phyloP scores from a whole-genome alignment of 2,888 invertebrate genomes.

The Limnephilus marmoratus region DNA sequence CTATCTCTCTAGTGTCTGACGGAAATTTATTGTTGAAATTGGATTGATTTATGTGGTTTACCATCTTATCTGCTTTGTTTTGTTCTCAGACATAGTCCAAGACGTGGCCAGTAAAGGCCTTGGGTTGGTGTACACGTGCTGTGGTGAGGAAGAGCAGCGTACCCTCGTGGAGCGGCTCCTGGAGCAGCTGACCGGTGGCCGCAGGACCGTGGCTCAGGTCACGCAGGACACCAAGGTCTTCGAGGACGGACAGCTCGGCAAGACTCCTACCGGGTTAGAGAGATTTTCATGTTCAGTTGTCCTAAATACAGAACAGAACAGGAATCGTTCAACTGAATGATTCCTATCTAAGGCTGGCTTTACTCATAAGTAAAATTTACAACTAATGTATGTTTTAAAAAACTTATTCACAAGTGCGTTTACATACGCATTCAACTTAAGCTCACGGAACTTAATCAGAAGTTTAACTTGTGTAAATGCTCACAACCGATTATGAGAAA shows the following conservation, averaged over 20 bases:
- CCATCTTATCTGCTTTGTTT: not conserved
- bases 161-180: conserved; percentile 87
- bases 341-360: too few species aligned
- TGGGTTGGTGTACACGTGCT: conserved; percentile 90
- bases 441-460: too few species aligned
- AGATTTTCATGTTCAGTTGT: not conserved
- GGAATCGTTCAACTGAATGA: too few species aligned
- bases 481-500: too few species aligned
- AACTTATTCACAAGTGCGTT: too few species aligned
- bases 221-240: conserved; percentile 90
- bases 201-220: conserved; percentile 85
- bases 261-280: conserved; percentile 89
- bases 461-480: too few species aligned
- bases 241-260: conserved; percentile 91
- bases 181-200: conserved; percentile 89
- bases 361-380: too few species aligned
- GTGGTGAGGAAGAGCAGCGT: conserved; percentile 83
- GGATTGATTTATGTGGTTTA: not conserved
- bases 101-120: conserved; percentile 95
- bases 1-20: too few species aligned
- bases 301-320: not conserved
- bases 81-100: conserved; percentile 88
- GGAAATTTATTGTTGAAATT: too few species aligned
- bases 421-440: too few species aligned
- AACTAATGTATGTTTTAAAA: too few species aligned